phyloP scores from a whole-genome alignment of 2,113 vertebrate genomes.

The Larimichthys polyactis region DNA sequence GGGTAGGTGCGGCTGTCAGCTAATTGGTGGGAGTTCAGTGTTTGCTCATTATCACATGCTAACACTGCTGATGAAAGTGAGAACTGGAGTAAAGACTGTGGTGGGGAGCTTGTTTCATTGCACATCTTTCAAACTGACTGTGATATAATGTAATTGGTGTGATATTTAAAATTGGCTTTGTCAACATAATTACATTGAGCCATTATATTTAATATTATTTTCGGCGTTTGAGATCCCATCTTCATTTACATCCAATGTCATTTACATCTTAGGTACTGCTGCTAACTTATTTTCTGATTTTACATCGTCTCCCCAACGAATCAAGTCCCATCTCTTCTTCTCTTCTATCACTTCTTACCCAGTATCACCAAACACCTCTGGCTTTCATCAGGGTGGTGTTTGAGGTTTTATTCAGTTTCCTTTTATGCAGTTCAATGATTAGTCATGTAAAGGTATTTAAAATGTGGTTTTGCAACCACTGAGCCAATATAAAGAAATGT shows the following conservation, averaged over 20 bases:
- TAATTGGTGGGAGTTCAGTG: slow-evolving; percentile 89
- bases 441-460: too few relatives aligned
- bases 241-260: background rate
- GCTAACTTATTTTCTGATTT: background rate
- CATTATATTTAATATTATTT: background rate
- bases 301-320: background rate
- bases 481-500: too few relatives aligned
- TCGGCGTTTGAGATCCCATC: slow-evolving; percentile 3
- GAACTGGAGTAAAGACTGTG: slow-evolving; percentile 49
- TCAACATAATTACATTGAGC: slow-evolving; percentile 20
- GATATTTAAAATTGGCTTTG: slow-evolving; percentile 20
- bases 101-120: slow-evolving; percentile 15
- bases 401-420: too few relatives aligned
- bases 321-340: background rate
- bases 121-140: slow-evolving; percentile 36
- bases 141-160: slow-evolving; percentile 52
- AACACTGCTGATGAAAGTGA: slow-evolving; percentile 72
- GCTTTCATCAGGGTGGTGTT: background rate
- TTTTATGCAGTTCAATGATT: background rate
- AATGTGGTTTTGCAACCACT: too few relatives aligned
- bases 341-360: background rate
- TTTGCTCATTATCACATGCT: slow-evolving; percentile 90
- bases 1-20: slow-evolving; percentile 86
- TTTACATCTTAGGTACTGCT: background rate
- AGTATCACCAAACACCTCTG: background rate